Conservation (phyloP, 2,888 invertebrate genomes). For the Eucera pruinosa region DNA sequence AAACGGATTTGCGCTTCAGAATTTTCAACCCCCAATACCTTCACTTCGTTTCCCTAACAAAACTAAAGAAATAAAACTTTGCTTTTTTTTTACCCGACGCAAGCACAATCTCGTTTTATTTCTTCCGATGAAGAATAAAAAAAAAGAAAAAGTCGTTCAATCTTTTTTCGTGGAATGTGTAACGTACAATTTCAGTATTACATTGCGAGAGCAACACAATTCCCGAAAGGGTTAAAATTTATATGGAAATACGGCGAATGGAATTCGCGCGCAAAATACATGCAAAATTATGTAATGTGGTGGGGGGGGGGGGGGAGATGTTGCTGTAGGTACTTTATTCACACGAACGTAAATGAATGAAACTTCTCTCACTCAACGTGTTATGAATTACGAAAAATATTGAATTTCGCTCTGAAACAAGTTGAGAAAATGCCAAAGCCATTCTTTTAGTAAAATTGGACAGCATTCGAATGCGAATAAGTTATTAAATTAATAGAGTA, state of each 20-base stretch:
- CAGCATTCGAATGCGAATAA: neutral
- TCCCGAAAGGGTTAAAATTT: neutral
- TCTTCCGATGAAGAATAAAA: too few species aligned
- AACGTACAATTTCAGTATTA: neutral
- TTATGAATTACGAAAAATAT: slow-evolving; percentile 1
- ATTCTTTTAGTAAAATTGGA: neutral
- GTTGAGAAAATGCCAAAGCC: neutral
- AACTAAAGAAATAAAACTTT: neutral
- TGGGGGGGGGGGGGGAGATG: too few species aligned
- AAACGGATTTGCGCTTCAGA: neutral
- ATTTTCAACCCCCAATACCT: neutral
- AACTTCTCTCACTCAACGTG: slow-evolving; percentile 7
- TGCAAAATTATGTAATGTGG: slow-evolving; percentile 12
- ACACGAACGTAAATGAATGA: neutral
- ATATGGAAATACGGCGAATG: neutral
- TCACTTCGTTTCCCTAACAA: neutral
- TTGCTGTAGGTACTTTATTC: neutral
- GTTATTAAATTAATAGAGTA: too few species aligned
- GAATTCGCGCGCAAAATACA: neutral
- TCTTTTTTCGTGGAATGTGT: neutral
- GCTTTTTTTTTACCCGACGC: too few species aligned
- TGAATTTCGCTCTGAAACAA: neutral
- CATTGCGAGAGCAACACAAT: neutral
- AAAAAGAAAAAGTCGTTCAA: neutral
- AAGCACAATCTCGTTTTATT: too few species aligned